Evolutionary conservation across 1,140 invertebrate species (phyloP).

Genomic region (Bathynomus jamesi): DNA sequence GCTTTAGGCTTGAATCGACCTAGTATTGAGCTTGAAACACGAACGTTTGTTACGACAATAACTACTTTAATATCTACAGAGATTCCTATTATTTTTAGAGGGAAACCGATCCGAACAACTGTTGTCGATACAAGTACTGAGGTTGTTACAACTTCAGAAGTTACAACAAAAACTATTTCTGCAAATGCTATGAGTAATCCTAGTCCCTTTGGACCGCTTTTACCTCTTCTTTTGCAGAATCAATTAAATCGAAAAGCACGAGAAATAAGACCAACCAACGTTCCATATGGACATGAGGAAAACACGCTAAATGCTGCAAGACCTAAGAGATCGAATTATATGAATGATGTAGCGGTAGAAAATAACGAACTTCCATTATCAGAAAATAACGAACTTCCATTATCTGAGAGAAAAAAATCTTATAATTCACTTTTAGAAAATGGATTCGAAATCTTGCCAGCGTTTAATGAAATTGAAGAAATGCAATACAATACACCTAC

Average conservation of each 20-base stretch:
- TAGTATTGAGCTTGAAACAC: slow-evolving; percentile 50
- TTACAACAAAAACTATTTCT: slow-evolving; percentile 75
- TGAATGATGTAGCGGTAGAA: slow-evolving; percentile 46
- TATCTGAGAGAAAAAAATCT: slow-evolving; percentile 42
- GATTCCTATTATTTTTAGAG: slow-evolving; percentile 75
- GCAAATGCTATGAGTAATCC: slow-evolving; percentile 47
- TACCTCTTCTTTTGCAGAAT: slow-evolving; percentile 39
- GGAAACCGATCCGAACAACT: slow-evolving; percentile 79
- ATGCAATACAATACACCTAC: slow-evolving; percentile 45
- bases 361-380: slow-evolving; percentile 41
- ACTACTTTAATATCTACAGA: slow-evolving; percentile 75
- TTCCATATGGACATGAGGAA: background rate
- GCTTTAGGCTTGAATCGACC: slow-evolving; percentile 21
- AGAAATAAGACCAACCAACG: slow-evolving; percentile 23
- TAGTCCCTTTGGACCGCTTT: slow-evolving; percentile 43
- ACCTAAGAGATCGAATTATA: slow-evolving; percentile 54
- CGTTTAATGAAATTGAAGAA: slow-evolving; percentile 39
- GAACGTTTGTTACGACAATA: slow-evolving; percentile 82
- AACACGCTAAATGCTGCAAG: background rate
- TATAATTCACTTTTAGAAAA: slow-evolving; percentile 44
- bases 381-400: slow-evolving; percentile 44
- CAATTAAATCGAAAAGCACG: slow-evolving; percentile 44
- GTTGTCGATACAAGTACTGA: slow-evolving; percentile 69
- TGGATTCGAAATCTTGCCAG: slow-evolving; percentile 43
- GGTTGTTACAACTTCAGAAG: slow-evolving; percentile 83